Base-by-base conservation (phyloP, 2,888 invertebrate genomes). In the Agrochola lychnidis region DNA sequence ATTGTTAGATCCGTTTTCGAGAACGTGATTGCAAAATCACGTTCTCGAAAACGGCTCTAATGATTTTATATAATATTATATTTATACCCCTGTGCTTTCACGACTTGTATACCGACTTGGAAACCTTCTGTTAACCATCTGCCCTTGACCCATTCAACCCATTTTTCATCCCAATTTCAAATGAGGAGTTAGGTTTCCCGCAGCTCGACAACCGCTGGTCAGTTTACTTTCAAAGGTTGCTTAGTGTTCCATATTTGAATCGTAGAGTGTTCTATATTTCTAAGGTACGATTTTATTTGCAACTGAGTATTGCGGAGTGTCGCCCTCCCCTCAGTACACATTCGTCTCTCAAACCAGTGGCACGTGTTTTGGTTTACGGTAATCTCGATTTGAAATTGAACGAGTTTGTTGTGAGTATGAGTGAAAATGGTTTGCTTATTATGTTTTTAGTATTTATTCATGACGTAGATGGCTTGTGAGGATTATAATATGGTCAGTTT, bases 241-340 rank as follows among this genome's bases (percentile, higher is more conserved):
- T 78, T 88, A 88, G 92, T 91, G 90, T 91, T 77, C 82, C 82
- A 78, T 87, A 86, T 87, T 75, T 83, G 83, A 83, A 72, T 70
- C 78, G 83, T 84, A 81, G 87, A 89, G 82, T 66, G 80, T 88
- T 90, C 89, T 83, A 88, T 90, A 89, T 80, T 87, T 90, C 88
- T 81, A 88, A 82, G 72, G 76, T 86, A 80, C 73, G 73, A 74
- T 76, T 81, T 83, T 80, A 81, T 87, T 80, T 78, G 68, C 53
- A 67, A 53, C 22, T 64, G 51, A 51, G 61, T 77, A 72, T 63
- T 70, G 73, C 80, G 70, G 67, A 83, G 70, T 45, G 30, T 70
- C 67, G 74, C 63, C 64, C 73, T 69, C 68, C 63, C 64, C 73
- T 69, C 68, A 90, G 89, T 90, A 72, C 76, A 82, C 84, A 48